phyloP scores from a whole-genome alignment of 2,113 vertebrate genomes.

The Sylvietta virens region DNA sequence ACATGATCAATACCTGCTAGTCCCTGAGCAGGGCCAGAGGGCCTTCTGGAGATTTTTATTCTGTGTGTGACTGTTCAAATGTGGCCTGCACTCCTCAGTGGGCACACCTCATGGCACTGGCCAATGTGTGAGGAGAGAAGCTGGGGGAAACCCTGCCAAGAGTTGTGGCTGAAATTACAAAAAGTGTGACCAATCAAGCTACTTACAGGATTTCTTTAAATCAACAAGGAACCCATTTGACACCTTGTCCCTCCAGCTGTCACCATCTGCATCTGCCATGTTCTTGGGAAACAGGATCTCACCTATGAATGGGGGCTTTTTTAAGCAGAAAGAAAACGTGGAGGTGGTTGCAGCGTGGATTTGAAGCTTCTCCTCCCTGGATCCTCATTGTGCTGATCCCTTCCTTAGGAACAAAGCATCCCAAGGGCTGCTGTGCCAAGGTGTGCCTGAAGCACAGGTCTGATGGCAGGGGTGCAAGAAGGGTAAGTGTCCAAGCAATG shows the following conservation, averaged over 20 bases:
- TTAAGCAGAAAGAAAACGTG: neutral
- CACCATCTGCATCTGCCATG: rapidly evolving
- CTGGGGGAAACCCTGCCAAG: neutral
- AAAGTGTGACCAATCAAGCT: neutral
- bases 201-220: neutral
- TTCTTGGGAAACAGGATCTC: neutral
- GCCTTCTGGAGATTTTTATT: neutral
- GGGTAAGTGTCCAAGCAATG: neutral
- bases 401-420: neutral
- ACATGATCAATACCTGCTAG: neutral
- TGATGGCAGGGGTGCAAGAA: neutral
- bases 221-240: rapidly evolving
- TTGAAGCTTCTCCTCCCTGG: neutral
- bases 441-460: neutral
- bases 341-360: rapidly evolving
- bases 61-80: neutral
- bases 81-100: rapidly evolving
- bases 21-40: neutral
- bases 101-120: neutral
- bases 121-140: rapidly evolving
- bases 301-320: neutral
- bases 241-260: neutral
- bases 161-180: neutral
- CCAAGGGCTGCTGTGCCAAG: neutral
- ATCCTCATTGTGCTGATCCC: rapidly evolving